phyloP scores from a whole-genome alignment of 1,140 invertebrate genomes.

The Drosophila virilis region DNA sequence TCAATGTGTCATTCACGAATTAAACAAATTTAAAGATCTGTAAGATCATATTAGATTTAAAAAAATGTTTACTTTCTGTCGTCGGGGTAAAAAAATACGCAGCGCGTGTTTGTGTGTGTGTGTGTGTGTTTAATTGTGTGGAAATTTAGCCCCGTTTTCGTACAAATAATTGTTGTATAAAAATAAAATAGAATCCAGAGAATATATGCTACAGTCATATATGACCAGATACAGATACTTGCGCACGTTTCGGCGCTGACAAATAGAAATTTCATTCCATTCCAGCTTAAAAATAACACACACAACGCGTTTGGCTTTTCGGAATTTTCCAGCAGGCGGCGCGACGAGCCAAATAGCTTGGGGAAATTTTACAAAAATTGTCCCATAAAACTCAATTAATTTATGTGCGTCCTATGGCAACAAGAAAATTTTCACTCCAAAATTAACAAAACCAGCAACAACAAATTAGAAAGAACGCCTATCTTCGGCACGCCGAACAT shows the following conservation, averaged over 20 bases:
- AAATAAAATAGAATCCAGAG: slow-evolving; percentile 68
- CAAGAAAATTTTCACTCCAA: slow-evolving; percentile 45
- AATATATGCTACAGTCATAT: slow-evolving; percentile 11
- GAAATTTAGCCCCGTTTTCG: slow-evolving; percentile 59
- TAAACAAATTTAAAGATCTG: no score
- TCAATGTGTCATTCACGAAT: no score
- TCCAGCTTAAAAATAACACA: slow-evolving; percentile 61
- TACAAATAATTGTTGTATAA: slow-evolving; percentile 72
- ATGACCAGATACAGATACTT: slow-evolving; percentile 10
- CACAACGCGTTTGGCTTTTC: slow-evolving; percentile 19
- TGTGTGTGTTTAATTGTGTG: not conserved
- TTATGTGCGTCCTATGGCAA: slow-evolving; percentile 73
- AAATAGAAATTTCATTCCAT: slow-evolving; percentile 68
- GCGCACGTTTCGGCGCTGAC: slow-evolving; percentile 51
- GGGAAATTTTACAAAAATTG: slow-evolving; percentile 47
- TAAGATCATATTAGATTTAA: no score
- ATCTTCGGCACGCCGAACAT: no score
- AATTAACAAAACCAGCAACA: slow-evolving; percentile 2
- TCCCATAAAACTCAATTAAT: slow-evolving; percentile 77
- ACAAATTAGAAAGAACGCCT: not conserved
- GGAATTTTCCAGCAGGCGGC: slow-evolving; percentile 48
- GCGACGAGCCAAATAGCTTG: slow-evolving; percentile 26
- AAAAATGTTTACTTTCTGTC: no score
- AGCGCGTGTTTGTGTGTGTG: not conserved
- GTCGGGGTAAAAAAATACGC: not conserved